Base-by-base conservation (phyloP, 2,797 vertebrate species). In the Aeoliscus strigatus region DNA sequence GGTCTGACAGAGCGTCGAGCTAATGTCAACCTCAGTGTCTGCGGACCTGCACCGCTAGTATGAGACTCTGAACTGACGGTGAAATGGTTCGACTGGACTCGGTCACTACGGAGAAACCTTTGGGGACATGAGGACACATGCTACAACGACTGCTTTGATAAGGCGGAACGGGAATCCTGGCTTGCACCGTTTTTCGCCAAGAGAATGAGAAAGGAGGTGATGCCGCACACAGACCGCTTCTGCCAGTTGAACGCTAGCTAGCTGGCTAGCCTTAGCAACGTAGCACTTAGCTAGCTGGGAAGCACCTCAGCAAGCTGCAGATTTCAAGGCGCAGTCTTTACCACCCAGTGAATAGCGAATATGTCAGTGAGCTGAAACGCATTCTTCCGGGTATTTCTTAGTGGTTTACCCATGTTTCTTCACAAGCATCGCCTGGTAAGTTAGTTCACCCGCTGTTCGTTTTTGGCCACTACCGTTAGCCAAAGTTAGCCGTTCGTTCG, bases 191-290 rank as follows among this genome's bases (percentile, higher is more conserved):
- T 70, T 71, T 68, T 79, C 75, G 37, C 57, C 60, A 57, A 66
- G 64, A 60, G 39, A 56, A 50, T 50, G 63, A 77, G 61, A 72
- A 72, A 73, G 73, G 81, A 48, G 77, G 75, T 73, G 84, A 85
- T 83, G 80, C 83, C 59, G 80, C 75, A 51, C 28, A 25, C 44
- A 56, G 61, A 58, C 53, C 26, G 53, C 51, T 39, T 68, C 79
- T 54, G 64, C 68, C 66, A 37, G 39, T 48, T 27, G n/a, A n/a
- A n/a, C n/a, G 30, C 26, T 18, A 23, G 39, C 21, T 60, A 54
- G 28, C 69, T 65, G 58, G 67, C 69, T 76, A 62, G 45, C 39
- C 9, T 50, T 75, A 77, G 70, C 75, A 18, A 1, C 14, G 15
- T 26, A 47, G 59, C 46, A 66, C 77, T 74, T 72, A 71, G 59